Percentiles rank a stretch among this genome's conserved stretches.
Conservation (phyloP, 2,113 vertebrate species). For the Thinocorus orbignyianus region DNA sequence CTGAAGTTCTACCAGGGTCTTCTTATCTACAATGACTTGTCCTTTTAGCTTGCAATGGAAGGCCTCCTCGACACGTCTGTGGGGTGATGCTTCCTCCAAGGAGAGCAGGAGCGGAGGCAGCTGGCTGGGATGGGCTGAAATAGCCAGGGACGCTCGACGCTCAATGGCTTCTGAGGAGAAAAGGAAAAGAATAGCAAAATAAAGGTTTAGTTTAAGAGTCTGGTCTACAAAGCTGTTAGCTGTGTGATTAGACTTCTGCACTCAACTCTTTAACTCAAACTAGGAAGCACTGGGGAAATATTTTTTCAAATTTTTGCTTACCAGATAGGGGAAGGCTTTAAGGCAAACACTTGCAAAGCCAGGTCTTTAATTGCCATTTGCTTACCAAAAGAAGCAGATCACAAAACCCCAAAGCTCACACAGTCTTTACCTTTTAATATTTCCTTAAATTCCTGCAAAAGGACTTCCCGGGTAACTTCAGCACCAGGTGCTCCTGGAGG, state of each 20-base stretch:
- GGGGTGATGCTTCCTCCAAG: slow-evolving; percentile 75
- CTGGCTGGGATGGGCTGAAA: slow-evolving; percentile 68
- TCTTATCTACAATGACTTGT: slow-evolving; percentile 86
- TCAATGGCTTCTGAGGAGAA: slow-evolving; percentile 83
- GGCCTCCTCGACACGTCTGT: slow-evolving; percentile 81
- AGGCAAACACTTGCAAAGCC: background rate
- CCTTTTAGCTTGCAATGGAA: slow-evolving; percentile 92
- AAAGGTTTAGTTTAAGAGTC: background rate
- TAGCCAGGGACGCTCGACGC: slow-evolving; percentile 70
- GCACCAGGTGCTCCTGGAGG: slow-evolving; percentile 83
- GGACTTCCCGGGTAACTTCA: slow-evolving; percentile 85
- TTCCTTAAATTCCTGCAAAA: slow-evolving; percentile 89
- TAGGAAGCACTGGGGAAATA: background rate
- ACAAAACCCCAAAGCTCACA: background rate
- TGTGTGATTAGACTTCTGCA: background rate
- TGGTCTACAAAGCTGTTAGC: background rate
- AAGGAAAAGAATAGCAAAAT: background rate
- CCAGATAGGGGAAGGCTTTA: background rate
- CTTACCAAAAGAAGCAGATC: background rate
- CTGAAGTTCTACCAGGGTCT: slow-evolving; percentile 89
- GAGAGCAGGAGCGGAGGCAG: slow-evolving; percentile 76
- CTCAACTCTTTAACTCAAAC: background rate
- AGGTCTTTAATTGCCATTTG: background rate
- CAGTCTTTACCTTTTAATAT: slow-evolving; percentile 84
- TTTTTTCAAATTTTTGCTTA: background rate